These are phyloP conservation scores for Xylota segnis DNA, from an alignment of 2,888 invertebrate genomes.

Conservation along the genomic window DNA sequence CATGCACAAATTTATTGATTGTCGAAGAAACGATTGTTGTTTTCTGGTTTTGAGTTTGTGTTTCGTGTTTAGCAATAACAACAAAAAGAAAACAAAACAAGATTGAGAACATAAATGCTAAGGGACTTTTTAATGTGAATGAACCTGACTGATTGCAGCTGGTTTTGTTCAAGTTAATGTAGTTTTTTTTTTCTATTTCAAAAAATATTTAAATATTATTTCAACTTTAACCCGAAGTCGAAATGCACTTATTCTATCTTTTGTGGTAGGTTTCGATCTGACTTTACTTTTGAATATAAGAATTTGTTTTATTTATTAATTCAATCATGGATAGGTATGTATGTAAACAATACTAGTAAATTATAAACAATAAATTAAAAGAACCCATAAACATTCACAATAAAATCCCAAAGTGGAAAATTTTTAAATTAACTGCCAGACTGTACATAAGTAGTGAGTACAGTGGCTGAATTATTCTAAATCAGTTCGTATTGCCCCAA, in stretches of 20 bases:
- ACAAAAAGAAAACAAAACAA: constrained; percentile 24
- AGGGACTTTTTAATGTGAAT: constrained; percentile 73
- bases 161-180: constrained; percentile 77
- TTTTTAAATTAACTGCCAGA: constrained; percentile 14
- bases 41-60: constrained; percentile 44
- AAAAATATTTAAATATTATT: constrained; percentile 36
- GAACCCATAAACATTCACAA: constrained; percentile 32
- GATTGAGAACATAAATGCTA: constrained; percentile 60
- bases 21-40: constrained; percentile 4
- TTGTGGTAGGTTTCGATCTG: constrained; percentile 53
- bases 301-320: constrained; percentile 13
- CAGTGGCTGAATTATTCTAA: constrained; percentile 48
- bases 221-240: constrained; percentile 57
- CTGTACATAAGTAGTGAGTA: constrained; percentile 5
- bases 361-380: constrained; percentile 12
- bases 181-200: constrained; percentile 27
- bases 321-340: constrained; percentile 47
- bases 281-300: constrained; percentile 13
- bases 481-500: constrained; percentile 34
- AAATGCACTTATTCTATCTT: constrained; percentile 40
- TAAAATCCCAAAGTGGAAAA: constrained; percentile 13
- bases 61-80: constrained; percentile 59
- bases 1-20: constrained; percentile 27
- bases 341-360: constrained; percentile 20
- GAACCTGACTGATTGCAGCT: constrained; percentile 80